Base-by-base conservation (phyloP, 2,797 vertebrate genomes). In the Karalla daura region DNA sequence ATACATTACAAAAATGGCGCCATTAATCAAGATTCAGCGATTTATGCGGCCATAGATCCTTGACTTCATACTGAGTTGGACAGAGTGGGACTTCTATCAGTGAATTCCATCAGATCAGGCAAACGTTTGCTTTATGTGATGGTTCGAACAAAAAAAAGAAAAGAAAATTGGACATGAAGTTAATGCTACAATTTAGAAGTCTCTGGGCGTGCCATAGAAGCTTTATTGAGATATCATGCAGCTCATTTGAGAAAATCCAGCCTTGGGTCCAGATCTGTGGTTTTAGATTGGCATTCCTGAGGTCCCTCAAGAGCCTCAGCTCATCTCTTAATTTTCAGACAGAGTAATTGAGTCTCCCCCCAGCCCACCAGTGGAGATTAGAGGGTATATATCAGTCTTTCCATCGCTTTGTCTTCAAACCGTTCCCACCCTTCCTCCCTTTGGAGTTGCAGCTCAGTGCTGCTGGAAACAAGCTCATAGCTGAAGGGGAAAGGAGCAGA, bases 401-500 rank as follows among this genome's bases (percentile, higher is more conserved):
- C 80, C 78, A 86, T 89, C 79, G 25, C 69, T 82, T 76, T 89
- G 85, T 88, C 80, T 79, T 86, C 69, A 81, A 66, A 58, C 54
- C 63, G 84, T 78, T 88, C 84, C 90, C 84, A 78, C 87, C 86
- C 86, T 86, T 89, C 84, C 87, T 90, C 86, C 72, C 78, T 76
- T 85, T 81, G 76, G 85, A 86, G 70, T 74, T 78, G 52, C 69
- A 84, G 76, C 76, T 80, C 63, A 72, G 52, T 51, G 63, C 71
- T 63, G 80, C 71, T 79, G 78, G 81, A 88, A 90, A 81, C 76
- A 69, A 55, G 39, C 49, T 71, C 43, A 60, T 62, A 50, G 65
- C 61, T 76, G 53, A 63, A 79, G 65, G 46, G 77, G 50, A 70
- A 79, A 73, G 69, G 43, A 84, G 74, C 8, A 40, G 49, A 85